These are phyloP conservation scores for Amphimedon queenslandica DNA, from an alignment of 37 sponge, comb jelly and placozoan genomes.

Conservation along the genomic window DNA sequence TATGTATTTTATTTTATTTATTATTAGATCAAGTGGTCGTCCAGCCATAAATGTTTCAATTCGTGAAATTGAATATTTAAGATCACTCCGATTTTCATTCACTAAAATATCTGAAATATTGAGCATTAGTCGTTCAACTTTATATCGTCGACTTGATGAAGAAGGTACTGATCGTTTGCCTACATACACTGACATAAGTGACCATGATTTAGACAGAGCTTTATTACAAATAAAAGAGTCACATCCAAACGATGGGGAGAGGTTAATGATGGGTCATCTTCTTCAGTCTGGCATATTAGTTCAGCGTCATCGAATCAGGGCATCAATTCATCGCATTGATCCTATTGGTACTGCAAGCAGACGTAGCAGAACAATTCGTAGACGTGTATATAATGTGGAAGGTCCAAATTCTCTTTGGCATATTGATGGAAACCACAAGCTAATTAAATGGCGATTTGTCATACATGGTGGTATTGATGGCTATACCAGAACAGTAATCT, in stretches of 20 bases:
- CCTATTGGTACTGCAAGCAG: background rate
- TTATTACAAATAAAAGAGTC: background rate
- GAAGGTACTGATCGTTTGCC: no score
- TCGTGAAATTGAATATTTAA: no score
- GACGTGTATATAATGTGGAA: background rate
- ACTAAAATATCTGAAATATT: no score
- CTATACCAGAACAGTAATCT: conserved; percentile 20
- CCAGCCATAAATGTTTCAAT: no score
- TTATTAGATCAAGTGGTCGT: no score
- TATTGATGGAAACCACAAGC: no score
- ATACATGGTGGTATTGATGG: conserved; percentile 47
- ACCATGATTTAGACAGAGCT: background rate
- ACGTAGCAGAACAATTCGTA: background rate
- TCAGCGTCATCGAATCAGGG: background rate
- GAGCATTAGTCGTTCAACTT: no score
- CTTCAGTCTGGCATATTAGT: background rate
- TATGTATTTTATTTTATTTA: no score
- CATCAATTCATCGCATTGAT: background rate
- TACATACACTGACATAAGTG: no score
- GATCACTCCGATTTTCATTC: no score
- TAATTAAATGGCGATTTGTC: no score
- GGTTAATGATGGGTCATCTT: background rate
- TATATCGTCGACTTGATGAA: no score
- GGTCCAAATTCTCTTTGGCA: background rate
- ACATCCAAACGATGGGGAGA: background rate